phyloP scores from a whole-genome alignment of 2,888 invertebrate species.

The Trypoxylon attenuatum region DNA sequence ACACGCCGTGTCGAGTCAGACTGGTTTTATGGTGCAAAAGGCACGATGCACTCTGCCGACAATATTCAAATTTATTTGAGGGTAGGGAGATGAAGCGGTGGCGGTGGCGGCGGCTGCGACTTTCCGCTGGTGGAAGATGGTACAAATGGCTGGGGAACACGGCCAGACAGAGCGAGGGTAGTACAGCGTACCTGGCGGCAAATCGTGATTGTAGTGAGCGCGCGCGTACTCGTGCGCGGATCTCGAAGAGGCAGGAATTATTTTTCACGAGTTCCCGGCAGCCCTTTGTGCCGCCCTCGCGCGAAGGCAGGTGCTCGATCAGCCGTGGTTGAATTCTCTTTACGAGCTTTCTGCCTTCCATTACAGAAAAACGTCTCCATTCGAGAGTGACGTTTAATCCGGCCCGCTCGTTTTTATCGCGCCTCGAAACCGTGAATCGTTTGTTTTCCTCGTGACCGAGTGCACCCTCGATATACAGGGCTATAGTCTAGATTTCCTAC shows the following conservation, averaged over 20 bases:
- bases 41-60: too few species aligned
- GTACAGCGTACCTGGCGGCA: slow-evolving; percentile 51
- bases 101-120: neutral
- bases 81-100: too few species aligned
- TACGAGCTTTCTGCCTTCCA: slow-evolving; percentile 40
- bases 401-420: slow-evolving; percentile 49
- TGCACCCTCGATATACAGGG: slow-evolving; percentile 10
- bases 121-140: neutral
- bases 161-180: slow-evolving; percentile 35
- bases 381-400: slow-evolving; percentile 51
- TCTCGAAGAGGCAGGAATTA: slow-evolving; percentile 49
- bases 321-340: slow-evolving; percentile 52
- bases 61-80: too few species aligned
- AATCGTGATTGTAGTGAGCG: slow-evolving; percentile 20
- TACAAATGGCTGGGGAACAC: slow-evolving; percentile 27
- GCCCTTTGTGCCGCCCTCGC: slow-evolving; percentile 33
- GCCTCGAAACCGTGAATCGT: slow-evolving; percentile 41
- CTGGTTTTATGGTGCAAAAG: too few species aligned
- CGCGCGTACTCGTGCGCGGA: slow-evolving; percentile 9
- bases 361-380: slow-evolving; percentile 57
- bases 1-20: too few species aligned
- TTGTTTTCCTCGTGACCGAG: slow-evolving; percentile 29
- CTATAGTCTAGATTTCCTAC: too few species aligned
- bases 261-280: slow-evolving; percentile 56
- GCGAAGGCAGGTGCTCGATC: slow-evolving; percentile 56